Conservation (phyloP, 2,113 vertebrate species). For the Apodemus speciosus region DNA sequence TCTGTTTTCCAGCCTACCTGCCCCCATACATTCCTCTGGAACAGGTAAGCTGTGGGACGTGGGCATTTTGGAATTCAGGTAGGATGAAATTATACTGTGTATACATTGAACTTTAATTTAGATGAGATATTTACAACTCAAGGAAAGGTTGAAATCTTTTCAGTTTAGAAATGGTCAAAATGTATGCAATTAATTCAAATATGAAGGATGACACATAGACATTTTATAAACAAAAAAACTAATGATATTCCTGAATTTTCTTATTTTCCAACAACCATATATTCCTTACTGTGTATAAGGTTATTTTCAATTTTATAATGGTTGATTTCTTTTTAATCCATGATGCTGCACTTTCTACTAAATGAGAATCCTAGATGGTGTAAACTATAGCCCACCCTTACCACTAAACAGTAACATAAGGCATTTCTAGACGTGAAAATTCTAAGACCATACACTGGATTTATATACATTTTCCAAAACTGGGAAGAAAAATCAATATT, state of each 20-base stretch:
- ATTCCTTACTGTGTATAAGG: conserved; percentile 12
- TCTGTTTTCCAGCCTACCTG: neutral
- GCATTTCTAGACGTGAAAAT: neutral
- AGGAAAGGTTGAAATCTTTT: neutral
- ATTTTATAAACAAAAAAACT: neutral
- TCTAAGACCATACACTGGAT: neutral
- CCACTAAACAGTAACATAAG: neutral
- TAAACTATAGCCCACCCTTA: neutral
- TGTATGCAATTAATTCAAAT: neutral
- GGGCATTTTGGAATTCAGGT: neutral
- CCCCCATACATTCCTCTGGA: neutral
- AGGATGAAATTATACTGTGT: neutral
- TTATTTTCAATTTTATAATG: conserved; percentile 11
- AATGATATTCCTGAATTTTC: neutral
- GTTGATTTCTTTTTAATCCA: neutral
- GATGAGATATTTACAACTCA: neutral
- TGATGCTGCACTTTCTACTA: conserved; percentile 6
- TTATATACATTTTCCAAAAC: neutral
- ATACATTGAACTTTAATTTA: neutral
- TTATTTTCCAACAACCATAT: neutral
- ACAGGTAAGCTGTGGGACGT: neutral
- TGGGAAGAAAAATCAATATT: conserved; percentile 45
- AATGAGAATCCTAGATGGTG: neutral
- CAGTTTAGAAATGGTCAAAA: neutral
- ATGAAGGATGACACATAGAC: neutral